Conservation (phyloP, 2,113 vertebrate species). For the Jacana jacana region DNA sequence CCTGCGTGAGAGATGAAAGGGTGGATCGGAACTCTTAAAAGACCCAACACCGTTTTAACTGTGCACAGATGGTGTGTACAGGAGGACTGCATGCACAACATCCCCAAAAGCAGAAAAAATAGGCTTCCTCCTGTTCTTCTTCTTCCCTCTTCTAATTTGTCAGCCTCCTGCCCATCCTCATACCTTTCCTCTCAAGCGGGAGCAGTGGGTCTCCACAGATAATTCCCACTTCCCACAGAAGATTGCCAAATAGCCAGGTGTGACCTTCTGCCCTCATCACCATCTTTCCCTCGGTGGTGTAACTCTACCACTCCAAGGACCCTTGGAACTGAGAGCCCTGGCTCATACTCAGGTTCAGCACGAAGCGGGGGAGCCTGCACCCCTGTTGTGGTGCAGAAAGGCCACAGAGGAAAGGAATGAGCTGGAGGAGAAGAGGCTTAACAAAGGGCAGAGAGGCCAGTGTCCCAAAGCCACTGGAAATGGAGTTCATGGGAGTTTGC, state of each 20-base stretch:
- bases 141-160: not conserved
- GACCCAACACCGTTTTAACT: fast-evolving
- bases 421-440: not conserved
- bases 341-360: not conserved
- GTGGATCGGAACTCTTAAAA: not conserved
- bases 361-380: fast-evolving
- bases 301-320: not conserved
- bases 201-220: not conserved
- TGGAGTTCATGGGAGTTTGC: not conserved
- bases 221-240: not conserved
- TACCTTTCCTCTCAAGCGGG: not conserved
- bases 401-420: not conserved
- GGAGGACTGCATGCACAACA: not conserved
- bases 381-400: not conserved
- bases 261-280: not conserved
- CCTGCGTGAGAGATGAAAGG: not conserved
- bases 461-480: not conserved
- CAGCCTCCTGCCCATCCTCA: not conserved
- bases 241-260: not conserved
- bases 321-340: not conserved
- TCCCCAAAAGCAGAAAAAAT: not conserved
- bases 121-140: not conserved
- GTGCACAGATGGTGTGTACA: not conserved
- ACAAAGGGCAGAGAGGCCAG: not conserved
- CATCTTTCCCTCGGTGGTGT: not conserved